These are phyloP conservation scores for Pachymerium ferrugineum DNA, from an alignment of 2,888 invertebrate genomes.

Conservation along the genomic window DNA sequence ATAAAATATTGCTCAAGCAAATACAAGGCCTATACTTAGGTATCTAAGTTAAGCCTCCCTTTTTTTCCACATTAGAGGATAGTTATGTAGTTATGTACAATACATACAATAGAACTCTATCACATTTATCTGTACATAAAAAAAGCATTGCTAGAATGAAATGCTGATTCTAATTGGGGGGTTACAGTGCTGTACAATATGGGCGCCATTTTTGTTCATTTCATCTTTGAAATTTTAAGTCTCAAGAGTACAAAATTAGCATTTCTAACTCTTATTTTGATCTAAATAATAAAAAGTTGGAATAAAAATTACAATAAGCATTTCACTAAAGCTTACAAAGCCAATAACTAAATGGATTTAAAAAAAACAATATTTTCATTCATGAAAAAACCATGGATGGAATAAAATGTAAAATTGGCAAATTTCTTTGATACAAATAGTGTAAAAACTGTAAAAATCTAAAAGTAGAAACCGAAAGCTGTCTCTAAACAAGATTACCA, in stretches of 20 bases:
- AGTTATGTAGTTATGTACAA: neutral
- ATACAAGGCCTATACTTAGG: conserved; percentile 17
- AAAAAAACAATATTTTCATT: too few relatives aligned
- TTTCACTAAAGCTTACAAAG: conserved; percentile 27
- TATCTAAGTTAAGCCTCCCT: neutral
- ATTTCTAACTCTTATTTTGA: conserved; percentile 23
- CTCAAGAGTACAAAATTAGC: conserved; percentile 23
- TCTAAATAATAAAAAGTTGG: too few relatives aligned
- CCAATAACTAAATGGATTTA: too few relatives aligned
- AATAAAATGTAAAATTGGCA: conserved; percentile 24
- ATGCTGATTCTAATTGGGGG: conserved; percentile 21
- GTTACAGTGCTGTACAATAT: conserved; percentile 11
- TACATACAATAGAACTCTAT: conserved; percentile 22
- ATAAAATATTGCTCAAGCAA: conserved; percentile 12
- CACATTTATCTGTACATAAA: conserved; percentile 24
- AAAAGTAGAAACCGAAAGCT: conserved; percentile 14
- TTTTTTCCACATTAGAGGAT: neutral
- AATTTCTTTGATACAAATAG: conserved; percentile 4
- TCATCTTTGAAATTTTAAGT: neutral
- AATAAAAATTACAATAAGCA: too few relatives aligned
- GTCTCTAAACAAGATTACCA: conserved; percentile 23
- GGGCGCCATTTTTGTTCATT: conserved; percentile 12
- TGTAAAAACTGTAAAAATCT: conserved; percentile 22
- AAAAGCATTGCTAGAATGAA: conserved; percentile 26
- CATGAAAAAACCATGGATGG: conserved; percentile 27